Evolutionary conservation across 1,140 invertebrate genomes (phyloP).

Genomic region (Drosophila tani): DNA sequence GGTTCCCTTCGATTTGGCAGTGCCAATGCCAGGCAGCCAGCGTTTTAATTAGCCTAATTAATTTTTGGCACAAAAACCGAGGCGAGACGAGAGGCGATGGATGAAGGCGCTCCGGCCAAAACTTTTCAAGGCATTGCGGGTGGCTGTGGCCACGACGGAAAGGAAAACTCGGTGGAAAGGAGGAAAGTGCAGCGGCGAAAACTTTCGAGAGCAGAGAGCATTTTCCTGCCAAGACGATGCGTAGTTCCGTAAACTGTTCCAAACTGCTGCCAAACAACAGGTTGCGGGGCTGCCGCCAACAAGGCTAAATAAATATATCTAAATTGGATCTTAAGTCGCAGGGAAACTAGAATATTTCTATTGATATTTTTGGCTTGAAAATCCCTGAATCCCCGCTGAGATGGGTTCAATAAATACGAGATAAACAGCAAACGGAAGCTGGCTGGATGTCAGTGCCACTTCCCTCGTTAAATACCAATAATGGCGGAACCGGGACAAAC

Average conservation of each 20-base stretch:
- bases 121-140: constrained; percentile 24
- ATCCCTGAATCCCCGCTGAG: too few relatives aligned
- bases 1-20: constrained; percentile 13
- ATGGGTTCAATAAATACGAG: not conserved
- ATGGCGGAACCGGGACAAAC: constrained; percentile 3
- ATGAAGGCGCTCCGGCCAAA: not conserved
- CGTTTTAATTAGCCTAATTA: constrained; percentile 81
- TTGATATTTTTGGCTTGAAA: too few relatives aligned
- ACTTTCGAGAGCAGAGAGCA: constrained; percentile 8
- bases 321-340: too few relatives aligned
- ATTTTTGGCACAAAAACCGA: constrained; percentile 71
- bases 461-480: constrained; percentile 21
- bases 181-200: constrained; percentile 30
- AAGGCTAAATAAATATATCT: not conserved
- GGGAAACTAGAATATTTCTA: too few relatives aligned
- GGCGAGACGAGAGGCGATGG: constrained; percentile 1
- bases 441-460: constrained; percentile 2
- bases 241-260: constrained; percentile 25
- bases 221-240: constrained; percentile 29
- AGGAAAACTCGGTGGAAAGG: not conserved
- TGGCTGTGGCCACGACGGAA: not conserved
- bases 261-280: constrained; percentile 28
- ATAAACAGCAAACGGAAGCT: constrained; percentile 7
- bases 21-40: constrained; percentile 44
- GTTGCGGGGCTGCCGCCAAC: constrained; percentile 3